These are phyloP conservation scores for Stigmatopora nigra DNA, from an alignment of 2,113 vertebrate species.

Conservation along the genomic window DNA sequence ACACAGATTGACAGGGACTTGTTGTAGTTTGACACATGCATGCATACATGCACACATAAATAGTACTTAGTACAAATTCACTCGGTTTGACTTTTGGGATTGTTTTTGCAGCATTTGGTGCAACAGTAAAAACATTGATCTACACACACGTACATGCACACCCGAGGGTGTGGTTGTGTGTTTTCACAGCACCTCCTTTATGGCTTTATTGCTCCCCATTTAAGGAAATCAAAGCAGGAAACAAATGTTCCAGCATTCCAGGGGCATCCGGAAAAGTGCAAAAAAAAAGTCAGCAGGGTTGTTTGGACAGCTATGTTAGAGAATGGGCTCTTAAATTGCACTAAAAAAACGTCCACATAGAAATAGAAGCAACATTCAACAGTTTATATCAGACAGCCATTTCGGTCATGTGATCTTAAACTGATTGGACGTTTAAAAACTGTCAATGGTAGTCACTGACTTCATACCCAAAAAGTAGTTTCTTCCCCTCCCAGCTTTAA, in stretches of 20 bases:
- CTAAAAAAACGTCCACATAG: neutral
- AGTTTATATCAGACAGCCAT: no score
- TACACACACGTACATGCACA: constrained; percentile 12
- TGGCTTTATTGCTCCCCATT: constrained; percentile 66
- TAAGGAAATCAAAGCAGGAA: constrained; percentile 70
- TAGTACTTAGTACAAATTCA: no score
- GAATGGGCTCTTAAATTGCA: neutral
- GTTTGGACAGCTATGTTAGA: constrained; percentile 8
- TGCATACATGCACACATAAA: no score
- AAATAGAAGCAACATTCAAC: neutral
- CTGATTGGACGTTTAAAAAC: no score
- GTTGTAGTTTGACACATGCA: no score
- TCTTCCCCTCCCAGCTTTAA: constrained; percentile 47
- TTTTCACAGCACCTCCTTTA: constrained; percentile 59
- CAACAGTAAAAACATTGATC: neutral
- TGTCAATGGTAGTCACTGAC: no score
- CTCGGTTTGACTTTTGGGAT: no score
- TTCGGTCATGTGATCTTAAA: no score
- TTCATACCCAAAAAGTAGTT: constrained; percentile 8
- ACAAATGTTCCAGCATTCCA: constrained; percentile 61
- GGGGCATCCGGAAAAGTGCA: constrained; percentile 58
- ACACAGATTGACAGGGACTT: no score
- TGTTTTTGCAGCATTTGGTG: constrained; percentile 4
- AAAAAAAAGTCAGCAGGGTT: constrained; percentile 16
- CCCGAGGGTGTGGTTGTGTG: constrained; percentile 10